Conservation (phyloP, 2,888 invertebrate genomes). For the Allolobophora icterica region DNA sequence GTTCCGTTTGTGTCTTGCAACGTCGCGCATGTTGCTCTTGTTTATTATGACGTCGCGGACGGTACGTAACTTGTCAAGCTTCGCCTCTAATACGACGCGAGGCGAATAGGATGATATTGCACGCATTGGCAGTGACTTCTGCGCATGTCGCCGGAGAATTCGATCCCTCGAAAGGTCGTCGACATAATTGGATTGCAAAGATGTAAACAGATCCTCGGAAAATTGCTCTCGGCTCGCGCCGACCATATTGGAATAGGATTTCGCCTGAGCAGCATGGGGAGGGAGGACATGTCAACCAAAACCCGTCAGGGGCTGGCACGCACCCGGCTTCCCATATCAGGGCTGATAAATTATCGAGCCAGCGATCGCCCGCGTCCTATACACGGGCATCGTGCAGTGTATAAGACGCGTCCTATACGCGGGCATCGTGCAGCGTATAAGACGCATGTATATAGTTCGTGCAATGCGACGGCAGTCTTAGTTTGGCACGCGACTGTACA, state of each 20-base stretch:
- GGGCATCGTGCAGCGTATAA: not conserved
- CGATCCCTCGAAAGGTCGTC: not conserved
- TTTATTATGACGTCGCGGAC: too few species aligned
- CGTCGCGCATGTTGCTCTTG: not conserved
- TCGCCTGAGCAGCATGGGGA: not conserved
- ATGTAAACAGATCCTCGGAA: not conserved
- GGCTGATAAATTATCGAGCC: not conserved
- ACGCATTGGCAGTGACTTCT: not conserved
- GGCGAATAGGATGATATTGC: not conserved
- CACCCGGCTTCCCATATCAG: not conserved
- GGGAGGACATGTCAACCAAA: not conserved
- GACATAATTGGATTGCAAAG: not conserved
- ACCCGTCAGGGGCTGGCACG: not conserved
- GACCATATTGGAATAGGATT: constrained; percentile 11
- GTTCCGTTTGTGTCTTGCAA: too few species aligned
- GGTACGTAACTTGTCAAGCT: not conserved
- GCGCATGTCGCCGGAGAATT: not conserved
- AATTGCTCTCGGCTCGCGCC: not conserved
- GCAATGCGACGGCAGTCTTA: not conserved
- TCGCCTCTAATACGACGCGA: not conserved
- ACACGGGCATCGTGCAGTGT: not conserved
- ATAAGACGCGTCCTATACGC: not conserved
- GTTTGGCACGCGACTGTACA: not conserved
- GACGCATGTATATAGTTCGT: not conserved
- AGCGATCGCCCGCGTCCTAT: too few species aligned